Evolutionary conservation across 2,113 vertebrate genomes (phyloP), one percentile per base, ranked within the genome.

Genomic region (Illadopsis cleaveri): DNA sequence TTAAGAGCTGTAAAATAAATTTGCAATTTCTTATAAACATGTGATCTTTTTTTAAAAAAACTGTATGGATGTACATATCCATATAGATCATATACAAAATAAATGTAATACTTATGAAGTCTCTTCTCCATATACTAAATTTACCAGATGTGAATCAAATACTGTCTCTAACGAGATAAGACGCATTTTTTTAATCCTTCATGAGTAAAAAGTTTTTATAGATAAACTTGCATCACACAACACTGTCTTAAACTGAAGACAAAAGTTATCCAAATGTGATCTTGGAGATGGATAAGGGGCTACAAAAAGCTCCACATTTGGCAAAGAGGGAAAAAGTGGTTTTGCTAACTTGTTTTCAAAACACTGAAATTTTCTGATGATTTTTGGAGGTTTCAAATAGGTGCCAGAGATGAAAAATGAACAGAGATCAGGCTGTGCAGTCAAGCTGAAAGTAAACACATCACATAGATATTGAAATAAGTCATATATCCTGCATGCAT

Each of bases 361-460:
- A 50, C 31, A n/a, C 3, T 0, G 4, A 53, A 65, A 19, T 3
- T 30, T 86, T 70, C 10, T 66, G 14, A 44, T 73, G 16, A 8
- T 54, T 40, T 28, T 76, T 53, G 38, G 20, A 65, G 11, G 12
- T n/a, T 88, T 90, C 30, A 69, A 27, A 61, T 35, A 80, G 13
- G 25, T 35, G 2, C 17, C 4, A 3, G 44, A 62, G 19, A 54
- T 15, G 7, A 14, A 60, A 65, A 88, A 69, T 22, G 7, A 77
- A 9, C 10, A 35, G 54, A 61, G 2, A 47, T 4, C 0, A 0
- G 27, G 37, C 30, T 51, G 37, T 47, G 17, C 17, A 84, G 30
- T 65, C 58, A 93, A 69, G 30, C 3, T 28, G 40, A 79, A 71
- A 90, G 50, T 30, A 61, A 79, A 21, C 81, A 62, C 54, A 86